A percentile compares a stretch with the other conserved stretches of the same genome.
Evolutionary conservation across 2,888 invertebrate genomes (phyloP).

Genomic region (Andrena haemorrhoa): DNA sequence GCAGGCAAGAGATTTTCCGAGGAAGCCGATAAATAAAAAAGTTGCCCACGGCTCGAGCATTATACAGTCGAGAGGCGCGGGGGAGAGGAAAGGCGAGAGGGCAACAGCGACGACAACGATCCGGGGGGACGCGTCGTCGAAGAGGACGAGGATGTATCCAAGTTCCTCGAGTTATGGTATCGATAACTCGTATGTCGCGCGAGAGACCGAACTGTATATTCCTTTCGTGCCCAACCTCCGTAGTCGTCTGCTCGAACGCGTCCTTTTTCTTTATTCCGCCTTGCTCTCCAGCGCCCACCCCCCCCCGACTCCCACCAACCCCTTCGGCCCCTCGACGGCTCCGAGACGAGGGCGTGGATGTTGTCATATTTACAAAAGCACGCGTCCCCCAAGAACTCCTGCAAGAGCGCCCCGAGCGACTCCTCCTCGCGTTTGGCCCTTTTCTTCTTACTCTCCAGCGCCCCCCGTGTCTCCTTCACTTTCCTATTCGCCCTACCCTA

Average conservation of each 20-base stretch:
- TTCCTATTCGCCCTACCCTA: constrained; percentile 15
- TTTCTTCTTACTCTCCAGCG: constrained; percentile 17
- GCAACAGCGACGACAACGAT: constrained; percentile 55
- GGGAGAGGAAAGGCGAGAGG: constrained; percentile 36
- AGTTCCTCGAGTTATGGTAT: constrained; percentile 77
- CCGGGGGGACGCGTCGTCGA: constrained; percentile 35
- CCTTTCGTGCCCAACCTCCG: constrained; percentile 46
- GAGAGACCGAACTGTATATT: constrained; percentile 60
- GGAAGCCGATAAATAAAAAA: constrained; percentile 74
- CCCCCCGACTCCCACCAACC: neutral
- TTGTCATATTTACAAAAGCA: constrained; percentile 62
- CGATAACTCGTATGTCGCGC: constrained; percentile 75
- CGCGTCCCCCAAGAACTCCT: constrained; percentile 55
- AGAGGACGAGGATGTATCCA: constrained; percentile 53
- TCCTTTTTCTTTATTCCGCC: constrained; percentile 37
- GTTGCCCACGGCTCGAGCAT: constrained; percentile 63
- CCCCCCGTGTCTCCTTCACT: constrained; percentile 1
- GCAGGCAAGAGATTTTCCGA: constrained; percentile 62
- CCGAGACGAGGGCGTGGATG: constrained; percentile 35
- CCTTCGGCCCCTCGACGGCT: neutral
- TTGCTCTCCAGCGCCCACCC: constrained; percentile 10
- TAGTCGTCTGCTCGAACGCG: constrained; percentile 44
- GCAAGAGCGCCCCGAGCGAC: constrained; percentile 26
- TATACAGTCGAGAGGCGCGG: constrained; percentile 52
- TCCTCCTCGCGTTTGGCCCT: constrained; percentile 17